These are phyloP conservation scores for Brachypteracias leptosomus DNA, from an alignment of 2,113 vertebrate genomes.

Conservation along the genomic window DNA sequence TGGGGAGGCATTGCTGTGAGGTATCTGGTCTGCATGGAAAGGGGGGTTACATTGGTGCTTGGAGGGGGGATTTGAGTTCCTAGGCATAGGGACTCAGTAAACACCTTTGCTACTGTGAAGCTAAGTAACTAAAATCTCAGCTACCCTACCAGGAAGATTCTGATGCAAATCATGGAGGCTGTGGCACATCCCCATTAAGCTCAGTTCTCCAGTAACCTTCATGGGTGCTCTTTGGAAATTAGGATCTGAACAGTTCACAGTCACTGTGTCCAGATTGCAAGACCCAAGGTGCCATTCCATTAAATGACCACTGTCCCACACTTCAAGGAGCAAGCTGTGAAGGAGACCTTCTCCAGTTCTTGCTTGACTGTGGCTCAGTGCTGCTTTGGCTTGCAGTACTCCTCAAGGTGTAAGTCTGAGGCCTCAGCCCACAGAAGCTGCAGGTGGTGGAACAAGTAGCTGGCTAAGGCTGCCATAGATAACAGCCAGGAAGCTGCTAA, in stretches of 20 bases:
- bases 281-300: not conserved
- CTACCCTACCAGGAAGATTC: not conserved
- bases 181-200: not conserved
- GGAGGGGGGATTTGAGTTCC: not conserved
- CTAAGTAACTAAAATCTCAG: not conserved
- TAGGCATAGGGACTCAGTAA: not conserved
- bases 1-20: not conserved
- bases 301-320: not conserved
- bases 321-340: not conserved
- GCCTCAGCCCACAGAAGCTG: not conserved
- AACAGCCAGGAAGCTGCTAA: slow-evolving; percentile 11
- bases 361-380: not conserved
- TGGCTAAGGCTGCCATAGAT: not conserved
- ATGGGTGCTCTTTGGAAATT: not conserved
- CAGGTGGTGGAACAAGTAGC: slow-evolving; percentile 19
- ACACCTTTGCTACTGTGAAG: not conserved
- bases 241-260: not conserved
- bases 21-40: not conserved
- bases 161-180: not conserved
- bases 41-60: not conserved
- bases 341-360: not conserved
- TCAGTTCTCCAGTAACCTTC: not conserved
- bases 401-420: not conserved
- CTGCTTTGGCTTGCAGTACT: not conserved
- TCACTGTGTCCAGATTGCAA: not conserved